These are phyloP conservation scores for Drymodes brunneopygia DNA, from an alignment of 2,113 vertebrate species.

Conservation along the genomic window DNA sequence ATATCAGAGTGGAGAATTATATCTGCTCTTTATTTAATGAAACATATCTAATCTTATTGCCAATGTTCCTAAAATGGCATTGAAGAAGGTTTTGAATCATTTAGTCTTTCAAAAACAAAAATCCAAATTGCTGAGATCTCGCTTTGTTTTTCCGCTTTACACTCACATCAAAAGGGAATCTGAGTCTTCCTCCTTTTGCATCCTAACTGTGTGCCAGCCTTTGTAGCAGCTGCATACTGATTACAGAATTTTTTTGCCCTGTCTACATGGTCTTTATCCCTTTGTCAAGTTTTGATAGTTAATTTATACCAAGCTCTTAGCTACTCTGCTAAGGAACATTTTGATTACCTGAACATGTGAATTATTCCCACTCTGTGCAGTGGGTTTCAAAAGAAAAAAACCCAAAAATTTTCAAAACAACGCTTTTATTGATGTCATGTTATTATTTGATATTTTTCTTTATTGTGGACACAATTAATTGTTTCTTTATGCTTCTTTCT, in stretches of 20 bases:
- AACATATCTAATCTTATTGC: background rate
- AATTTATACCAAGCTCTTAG: background rate
- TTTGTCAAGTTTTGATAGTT: background rate
- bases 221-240: background rate
- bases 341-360: background rate
- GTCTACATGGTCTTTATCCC: background rate
- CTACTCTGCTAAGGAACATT: background rate
- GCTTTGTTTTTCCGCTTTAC: background rate
- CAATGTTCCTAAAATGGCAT: background rate
- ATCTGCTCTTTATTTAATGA: background rate
- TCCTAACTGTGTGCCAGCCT: background rate
- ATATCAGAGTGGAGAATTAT: background rate
- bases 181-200: background rate
- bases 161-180: background rate
- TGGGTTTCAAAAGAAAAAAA: background rate
- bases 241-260: background rate
- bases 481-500: background rate
- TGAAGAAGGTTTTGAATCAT: background rate
- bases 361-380: background rate
- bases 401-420: background rate
- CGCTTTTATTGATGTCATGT: background rate
- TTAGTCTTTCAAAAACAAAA: background rate
- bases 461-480: background rate
- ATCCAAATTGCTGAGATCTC: background rate
- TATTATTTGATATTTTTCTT: background rate